A percentile compares a stretch with the other conserved stretches of the same genome.
phyloP scores from a whole-genome alignment of 2,888 invertebrate genomes.

The Caenorhabditis sulstoni region DNA sequence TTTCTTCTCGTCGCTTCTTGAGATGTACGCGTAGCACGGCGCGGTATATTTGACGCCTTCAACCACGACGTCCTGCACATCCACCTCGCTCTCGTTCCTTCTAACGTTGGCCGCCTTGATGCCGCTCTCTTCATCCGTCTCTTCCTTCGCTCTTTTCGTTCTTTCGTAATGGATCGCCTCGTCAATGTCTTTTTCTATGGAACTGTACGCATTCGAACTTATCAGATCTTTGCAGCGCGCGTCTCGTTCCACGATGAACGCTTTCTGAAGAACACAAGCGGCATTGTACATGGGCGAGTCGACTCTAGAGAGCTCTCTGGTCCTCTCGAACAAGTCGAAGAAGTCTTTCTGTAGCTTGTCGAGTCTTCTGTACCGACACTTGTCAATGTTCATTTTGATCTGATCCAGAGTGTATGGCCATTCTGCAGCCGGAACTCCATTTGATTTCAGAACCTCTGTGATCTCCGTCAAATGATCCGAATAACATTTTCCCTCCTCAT shows the following conservation, averaged over 20 bases:
- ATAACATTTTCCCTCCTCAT: slow-evolving; percentile 95
- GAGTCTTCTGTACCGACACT: slow-evolving; percentile 91
- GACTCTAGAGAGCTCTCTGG: slow-evolving; percentile 90
- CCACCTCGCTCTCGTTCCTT: slow-evolving; percentile 34
- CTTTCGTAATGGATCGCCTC: slow-evolving; percentile 51
- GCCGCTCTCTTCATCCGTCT: slow-evolving; percentile 49
- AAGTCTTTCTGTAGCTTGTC: slow-evolving; percentile 92
- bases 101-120: slow-evolving; percentile 31
- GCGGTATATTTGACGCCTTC: slow-evolving; percentile 88
- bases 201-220: slow-evolving; percentile 90
- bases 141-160: slow-evolving; percentile 52
- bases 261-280: slow-evolving; percentile 92
- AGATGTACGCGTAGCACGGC: slow-evolving; percentile 94
- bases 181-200: slow-evolving; percentile 82
- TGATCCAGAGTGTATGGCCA: slow-evolving; percentile 92
- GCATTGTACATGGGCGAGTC: slow-evolving; percentile 95
- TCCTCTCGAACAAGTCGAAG: slow-evolving; percentile 92
- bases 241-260: slow-evolving; percentile 87
- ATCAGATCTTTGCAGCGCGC: slow-evolving; percentile 89
- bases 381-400: slow-evolving; percentile 92
- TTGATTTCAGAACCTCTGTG: slow-evolving; percentile 86
- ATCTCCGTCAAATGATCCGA: slow-evolving; percentile 94
- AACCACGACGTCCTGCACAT: slow-evolving; percentile 71
- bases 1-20: slow-evolving; percentile 81
- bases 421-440: slow-evolving; percentile 82